Evolutionary conservation across 2,888 invertebrate genomes (phyloP), one percentile per base, ranked within the genome.

Genomic region (Cephus nigrinus): DNA sequence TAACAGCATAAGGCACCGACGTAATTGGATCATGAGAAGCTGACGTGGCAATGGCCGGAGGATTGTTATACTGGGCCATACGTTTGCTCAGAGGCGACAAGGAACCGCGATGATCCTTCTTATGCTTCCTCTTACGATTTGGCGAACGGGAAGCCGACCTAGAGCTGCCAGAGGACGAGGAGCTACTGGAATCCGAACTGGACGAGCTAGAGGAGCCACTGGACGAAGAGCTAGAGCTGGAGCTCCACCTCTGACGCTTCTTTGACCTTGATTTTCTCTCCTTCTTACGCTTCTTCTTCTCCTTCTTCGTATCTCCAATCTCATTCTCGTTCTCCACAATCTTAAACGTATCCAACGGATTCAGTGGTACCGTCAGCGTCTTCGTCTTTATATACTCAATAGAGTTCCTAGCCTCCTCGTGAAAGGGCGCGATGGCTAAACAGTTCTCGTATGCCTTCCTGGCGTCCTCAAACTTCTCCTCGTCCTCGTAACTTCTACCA

Each of bases 401-500:
- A 0, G 96, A 97, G 87, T 96, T 96, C 86, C 96, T 95, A 0
- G 97, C 97, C 89, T 97, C 97, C 85, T 97, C 96, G 90, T 97
- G 97, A 89, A 95, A 96, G 0, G 97, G 97, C 88, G 96, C 96
- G 75, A 97, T 95, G 11, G 95, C 94, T 75, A 97, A 92, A 89
- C 97, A 97, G 89, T 96, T 96, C 87, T 95, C 96, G 86, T 97
- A 97, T 0, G 96, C 96, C 85, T 96, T 96, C 78, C 96, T 93
- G 0, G 97, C 97, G 84, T 97, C 97, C 3, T 96, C 95, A 76
- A 96, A 94, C 86, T 97, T 97, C 88, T 96, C 96, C 84, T 96
- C 96, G 85, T 97, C 97, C 89, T 97, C 97, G 89, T 96, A 96
- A 89, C 97, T 97, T 75, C 97, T 94, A 68, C 97, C 98, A 75